Conservation (phyloP, 2,797 vertebrate species). For the Podarcis siculus region DNA sequence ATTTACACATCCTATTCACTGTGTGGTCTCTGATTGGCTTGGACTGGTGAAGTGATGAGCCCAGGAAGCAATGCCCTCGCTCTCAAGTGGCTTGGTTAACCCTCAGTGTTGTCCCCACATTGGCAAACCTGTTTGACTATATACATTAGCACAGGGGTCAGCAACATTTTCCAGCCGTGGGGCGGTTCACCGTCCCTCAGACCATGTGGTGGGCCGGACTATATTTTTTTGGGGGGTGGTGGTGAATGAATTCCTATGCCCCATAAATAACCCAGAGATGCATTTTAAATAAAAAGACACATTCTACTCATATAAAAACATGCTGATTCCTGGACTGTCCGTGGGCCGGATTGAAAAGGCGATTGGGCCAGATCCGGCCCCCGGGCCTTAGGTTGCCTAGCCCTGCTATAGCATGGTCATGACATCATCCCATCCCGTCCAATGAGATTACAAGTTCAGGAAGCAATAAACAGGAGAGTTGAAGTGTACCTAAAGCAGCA, state of each 20-base stretch:
- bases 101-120: not conserved
- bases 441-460: not conserved
- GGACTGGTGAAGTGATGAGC: not conserved
- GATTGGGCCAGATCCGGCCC: no score
- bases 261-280: no score
- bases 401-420: no score
- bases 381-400: no score
- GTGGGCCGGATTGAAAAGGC: no score
- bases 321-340: no score
- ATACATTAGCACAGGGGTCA: not conserved
- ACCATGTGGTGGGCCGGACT: no score
- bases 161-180: not conserved
- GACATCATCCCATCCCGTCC: not conserved
- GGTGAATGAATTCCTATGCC: fast-evolving
- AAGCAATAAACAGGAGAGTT: not conserved
- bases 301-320: no score
- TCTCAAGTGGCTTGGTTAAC: not conserved
- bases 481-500: not conserved
- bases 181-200: no score
- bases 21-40: not conserved
- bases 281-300: no score
- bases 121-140: not conserved
- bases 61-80: not conserved
- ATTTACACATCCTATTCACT: not conserved
- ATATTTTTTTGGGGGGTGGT: no score